Percentiles rank a stretch among this genome's conserved stretches.
Evolutionary conservation across 2,888 invertebrate species (phyloP).

Genomic region (Incurvaria masculella): DNA sequence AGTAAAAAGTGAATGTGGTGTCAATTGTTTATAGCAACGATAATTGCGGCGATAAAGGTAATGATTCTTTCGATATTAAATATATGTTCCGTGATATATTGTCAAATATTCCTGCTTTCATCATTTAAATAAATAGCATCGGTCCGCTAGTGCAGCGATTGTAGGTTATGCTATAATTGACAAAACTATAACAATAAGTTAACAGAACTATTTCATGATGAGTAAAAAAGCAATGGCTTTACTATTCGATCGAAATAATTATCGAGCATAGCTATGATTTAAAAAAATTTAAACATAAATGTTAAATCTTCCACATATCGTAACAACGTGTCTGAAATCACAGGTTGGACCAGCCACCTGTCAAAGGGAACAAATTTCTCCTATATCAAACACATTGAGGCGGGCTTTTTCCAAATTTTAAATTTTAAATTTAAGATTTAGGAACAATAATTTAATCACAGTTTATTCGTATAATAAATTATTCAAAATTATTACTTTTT

Average conservation of each 20-base stretch:
- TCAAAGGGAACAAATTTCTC: conserved; percentile 11
- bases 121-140: too few relatives aligned
- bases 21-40: conserved; percentile 6
- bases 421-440: conserved; percentile 11
- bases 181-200: conserved; percentile 11
- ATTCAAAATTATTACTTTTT: conserved; percentile 13
- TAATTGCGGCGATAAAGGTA: too few relatives aligned
- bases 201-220: conserved; percentile 15
- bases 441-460: conserved; percentile 11
- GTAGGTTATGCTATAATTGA: too few relatives aligned
- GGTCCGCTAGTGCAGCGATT: too few relatives aligned
- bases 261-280: too few relatives aligned
- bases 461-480: conserved; percentile 8
- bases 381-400: conserved; percentile 8
- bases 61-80: too few relatives aligned
- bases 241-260: too few relatives aligned
- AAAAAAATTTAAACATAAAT: conserved; percentile 11
- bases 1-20: too few relatives aligned
- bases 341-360: too few relatives aligned
- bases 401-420: conserved; percentile 8
- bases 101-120: conserved; percentile 16
- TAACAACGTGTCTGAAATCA: conserved; percentile 2
- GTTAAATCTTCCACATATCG: too few relatives aligned
- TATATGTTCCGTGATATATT: conserved; percentile 17
- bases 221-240: too few relatives aligned